These are phyloP conservation scores for Sphenopsis melanotis DNA, from an alignment of 2,797 vertebrate species.

Conservation along the genomic window DNA sequence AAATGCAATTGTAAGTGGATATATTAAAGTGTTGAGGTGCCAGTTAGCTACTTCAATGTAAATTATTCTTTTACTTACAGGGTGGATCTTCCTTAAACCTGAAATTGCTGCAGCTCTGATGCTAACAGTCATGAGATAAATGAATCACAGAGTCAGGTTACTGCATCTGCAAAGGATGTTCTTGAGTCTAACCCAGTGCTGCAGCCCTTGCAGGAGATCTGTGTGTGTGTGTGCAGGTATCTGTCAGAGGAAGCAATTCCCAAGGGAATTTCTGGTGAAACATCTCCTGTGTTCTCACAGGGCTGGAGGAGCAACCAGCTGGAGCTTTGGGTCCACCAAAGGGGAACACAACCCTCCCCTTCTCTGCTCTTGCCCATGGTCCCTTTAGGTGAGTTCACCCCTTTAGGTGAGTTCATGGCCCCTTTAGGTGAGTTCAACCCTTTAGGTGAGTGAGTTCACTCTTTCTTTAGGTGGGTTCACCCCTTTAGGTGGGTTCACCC, in stretches of 20 bases:
- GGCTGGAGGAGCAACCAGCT: rapidly evolving
- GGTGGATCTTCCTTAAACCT: background rate
- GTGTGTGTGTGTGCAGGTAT: rapidly evolving
- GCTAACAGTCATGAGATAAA: background rate
- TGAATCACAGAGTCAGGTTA: background rate
- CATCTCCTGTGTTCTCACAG: rapidly evolving
- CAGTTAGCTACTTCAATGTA: background rate
- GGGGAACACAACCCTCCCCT: rapidly evolving
- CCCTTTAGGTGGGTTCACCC: background rate
- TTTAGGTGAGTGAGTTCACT: no score
- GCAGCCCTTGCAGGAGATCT: background rate
- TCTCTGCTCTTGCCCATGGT: rapidly evolving
- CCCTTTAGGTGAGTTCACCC: rapidly evolving
- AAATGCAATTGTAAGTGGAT: background rate
- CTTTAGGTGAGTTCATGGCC: no score
- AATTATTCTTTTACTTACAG: background rate
- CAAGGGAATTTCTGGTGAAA: background rate
- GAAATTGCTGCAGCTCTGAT: background rate
- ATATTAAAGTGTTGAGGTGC: background rate
- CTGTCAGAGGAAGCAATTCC: background rate
- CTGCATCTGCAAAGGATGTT: background rate
- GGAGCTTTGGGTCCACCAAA: background rate
- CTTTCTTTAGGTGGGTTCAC: background rate
- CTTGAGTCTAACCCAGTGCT: background rate
- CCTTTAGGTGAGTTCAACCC: background rate